Conservation (phyloP, 2,113 vertebrate genomes). For the Pteruthius melanotis region DNA sequence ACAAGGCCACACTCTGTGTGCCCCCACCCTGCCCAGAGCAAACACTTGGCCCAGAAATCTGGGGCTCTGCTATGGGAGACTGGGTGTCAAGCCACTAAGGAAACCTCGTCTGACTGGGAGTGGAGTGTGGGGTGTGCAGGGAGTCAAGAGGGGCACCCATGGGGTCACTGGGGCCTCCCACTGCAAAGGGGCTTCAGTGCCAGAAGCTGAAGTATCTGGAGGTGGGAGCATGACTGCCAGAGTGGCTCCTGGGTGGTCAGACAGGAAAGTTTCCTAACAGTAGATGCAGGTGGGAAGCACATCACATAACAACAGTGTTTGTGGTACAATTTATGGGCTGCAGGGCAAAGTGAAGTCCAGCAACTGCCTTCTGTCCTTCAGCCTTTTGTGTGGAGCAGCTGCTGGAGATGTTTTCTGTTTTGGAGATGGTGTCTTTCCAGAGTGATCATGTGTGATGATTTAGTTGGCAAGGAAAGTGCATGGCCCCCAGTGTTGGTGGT, state of each 20-base stretch:
- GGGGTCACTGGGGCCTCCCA: background rate
- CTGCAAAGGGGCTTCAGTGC: no score
- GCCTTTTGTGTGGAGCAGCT: background rate
- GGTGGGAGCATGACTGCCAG: background rate
- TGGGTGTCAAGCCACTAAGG: background rate
- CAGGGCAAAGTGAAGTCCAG: background rate
- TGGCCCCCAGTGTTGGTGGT: no score
- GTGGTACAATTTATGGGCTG: background rate
- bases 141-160: background rate
- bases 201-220: background rate
- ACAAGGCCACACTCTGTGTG: rapidly evolving
- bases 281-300: background rate
- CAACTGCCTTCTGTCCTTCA: background rate
- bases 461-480: background rate
- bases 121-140: background rate
- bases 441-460: background rate
- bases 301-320: background rate
- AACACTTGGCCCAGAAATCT: background rate
- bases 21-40: background rate
- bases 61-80: background rate
- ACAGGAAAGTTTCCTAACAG: background rate
- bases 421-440: background rate
- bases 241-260: background rate
- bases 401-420: background rate
- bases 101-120: background rate